Percentiles rank a stretch among this genome's conserved stretches.
phyloP scores from a whole-genome alignment of 2,888 invertebrate species.

The Spisula solida region DNA sequence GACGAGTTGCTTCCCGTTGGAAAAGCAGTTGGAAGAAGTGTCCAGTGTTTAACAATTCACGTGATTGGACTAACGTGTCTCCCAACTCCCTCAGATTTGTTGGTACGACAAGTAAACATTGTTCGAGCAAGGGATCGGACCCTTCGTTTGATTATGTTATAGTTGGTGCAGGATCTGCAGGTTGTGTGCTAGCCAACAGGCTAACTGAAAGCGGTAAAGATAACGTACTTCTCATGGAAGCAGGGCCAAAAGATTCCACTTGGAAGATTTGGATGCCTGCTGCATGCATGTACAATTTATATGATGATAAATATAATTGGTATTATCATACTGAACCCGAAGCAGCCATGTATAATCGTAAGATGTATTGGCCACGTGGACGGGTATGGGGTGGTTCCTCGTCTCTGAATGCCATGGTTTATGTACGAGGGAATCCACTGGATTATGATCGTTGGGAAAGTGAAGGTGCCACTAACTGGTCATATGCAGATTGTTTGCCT shows the following conservation, averaged over 20 bases:
- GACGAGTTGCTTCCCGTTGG: not conserved
- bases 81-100: not conserved
- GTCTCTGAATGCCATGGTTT: constrained; percentile 94
- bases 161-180: constrained; percentile 89
- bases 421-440: constrained; percentile 92
- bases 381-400: constrained; percentile 94
- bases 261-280: constrained; percentile 89
- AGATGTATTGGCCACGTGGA: constrained; percentile 89
- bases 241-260: constrained; percentile 88
- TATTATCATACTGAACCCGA: constrained; percentile 88
- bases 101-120: not conserved
- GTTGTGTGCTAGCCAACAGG: constrained; percentile 88
- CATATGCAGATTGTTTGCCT: constrained; percentile 91
- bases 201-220: constrained; percentile 86
- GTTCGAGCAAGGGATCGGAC: not conserved
- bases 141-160: constrained; percentile 86
- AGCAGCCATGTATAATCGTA: constrained; percentile 87
- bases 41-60: not conserved
- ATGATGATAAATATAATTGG: constrained; percentile 87
- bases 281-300: constrained; percentile 89
- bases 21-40: not conserved
- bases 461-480: constrained; percentile 94
- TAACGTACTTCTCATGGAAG: constrained; percentile 87
- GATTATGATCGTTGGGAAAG: constrained; percentile 94
- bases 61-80: not conserved